Evolutionary conservation across 64 coral and sea anemone species (phyloP), one percentile per base, ranked within the genome.

Genomic region (Astreopora myriophthalma): DNA sequence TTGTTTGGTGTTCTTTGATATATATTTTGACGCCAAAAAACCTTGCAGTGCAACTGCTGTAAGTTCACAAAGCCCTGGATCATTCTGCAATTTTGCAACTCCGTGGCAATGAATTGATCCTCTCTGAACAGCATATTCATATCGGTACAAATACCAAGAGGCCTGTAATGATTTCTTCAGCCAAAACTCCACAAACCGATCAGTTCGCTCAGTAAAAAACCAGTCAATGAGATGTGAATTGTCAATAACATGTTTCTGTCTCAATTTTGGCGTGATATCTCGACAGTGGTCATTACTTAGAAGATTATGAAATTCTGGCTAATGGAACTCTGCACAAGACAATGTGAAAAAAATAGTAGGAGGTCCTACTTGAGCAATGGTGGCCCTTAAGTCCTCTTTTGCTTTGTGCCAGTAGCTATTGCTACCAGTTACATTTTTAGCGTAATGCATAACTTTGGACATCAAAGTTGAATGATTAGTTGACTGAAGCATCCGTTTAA

Each of bases 391-490:
- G 66, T 89, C 87, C 34, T 82, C 76, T 91, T 89, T 91, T 68
- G 65, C 89, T 91, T 91, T 91, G 89, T 91, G 76, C 87, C 73
- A 89, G 38, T 89, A 89, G 52, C 69, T 73, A 79, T 55, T 75
- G 52, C 87, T 89, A 22, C 87, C 87, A 25, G 49, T 89, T 36
- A 89, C 57, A 89, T 79, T 89, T 78, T 77, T 79, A 36, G 74
- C 75, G 71, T 91, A 91, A 80, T 82, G 61, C 76, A 72, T 71
- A 70, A 91, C 60, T 57, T 91, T 91, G 44, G 74, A 89, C 87
- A 89, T 89, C 16, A 89, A 67, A 65, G 38, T 79, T 37, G 87
- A 78, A 48, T 77, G 37, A 39, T 12, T 79, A 36, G 78, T 89
- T 44, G 87, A 89, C 64, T 61, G n/a, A 66, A 79, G 73, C 89